phyloP scores from a whole-genome alignment of 2,888 invertebrate species.

The Subacronicta megacephala region DNA sequence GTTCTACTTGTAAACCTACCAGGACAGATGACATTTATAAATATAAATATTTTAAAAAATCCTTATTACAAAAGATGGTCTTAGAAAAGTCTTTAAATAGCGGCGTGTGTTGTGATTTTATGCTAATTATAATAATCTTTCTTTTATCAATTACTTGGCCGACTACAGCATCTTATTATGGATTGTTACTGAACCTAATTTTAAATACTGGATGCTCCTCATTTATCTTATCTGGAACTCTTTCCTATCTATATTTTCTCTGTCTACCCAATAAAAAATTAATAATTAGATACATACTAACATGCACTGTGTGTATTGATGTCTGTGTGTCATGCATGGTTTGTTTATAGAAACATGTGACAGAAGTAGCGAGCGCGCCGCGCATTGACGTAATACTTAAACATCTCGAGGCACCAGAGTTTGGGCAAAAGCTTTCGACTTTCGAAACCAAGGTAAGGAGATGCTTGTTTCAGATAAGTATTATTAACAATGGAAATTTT shows the following conservation, averaged over 20 bases:
- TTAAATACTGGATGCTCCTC: too few species aligned
- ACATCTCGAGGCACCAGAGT: slow-evolving; percentile 82
- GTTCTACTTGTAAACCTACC: too few species aligned
- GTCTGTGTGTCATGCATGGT: slow-evolving; percentile 80
- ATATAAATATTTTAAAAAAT: too few species aligned
- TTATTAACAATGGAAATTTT: neutral
- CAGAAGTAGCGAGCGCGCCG: slow-evolving; percentile 72
- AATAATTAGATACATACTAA: slow-evolving; percentile 62
- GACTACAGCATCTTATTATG: too few species aligned
- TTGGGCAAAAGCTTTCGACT: slow-evolving; percentile 82
- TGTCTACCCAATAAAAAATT: slow-evolving; percentile 32
- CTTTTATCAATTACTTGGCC: too few species aligned
- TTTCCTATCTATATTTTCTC: slow-evolving; percentile 36
- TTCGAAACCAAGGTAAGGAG: slow-evolving; percentile 88
- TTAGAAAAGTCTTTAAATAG: too few species aligned
- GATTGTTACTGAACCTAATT: too few species aligned
- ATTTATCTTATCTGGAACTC: neutral
- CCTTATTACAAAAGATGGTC: too few species aligned
- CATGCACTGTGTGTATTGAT: slow-evolving; percentile 69
- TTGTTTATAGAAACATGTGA: slow-evolving; percentile 83
- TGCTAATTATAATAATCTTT: too few species aligned
- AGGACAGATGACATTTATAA: too few species aligned
- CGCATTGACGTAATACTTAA: slow-evolving; percentile 79
- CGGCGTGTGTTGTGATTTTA: too few species aligned
- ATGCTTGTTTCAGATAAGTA: slow-evolving; percentile 10